Evolutionary conservation across 2,113 vertebrate genomes (phyloP).

Genomic region (Paramormyrops kingsleyae): DNA sequence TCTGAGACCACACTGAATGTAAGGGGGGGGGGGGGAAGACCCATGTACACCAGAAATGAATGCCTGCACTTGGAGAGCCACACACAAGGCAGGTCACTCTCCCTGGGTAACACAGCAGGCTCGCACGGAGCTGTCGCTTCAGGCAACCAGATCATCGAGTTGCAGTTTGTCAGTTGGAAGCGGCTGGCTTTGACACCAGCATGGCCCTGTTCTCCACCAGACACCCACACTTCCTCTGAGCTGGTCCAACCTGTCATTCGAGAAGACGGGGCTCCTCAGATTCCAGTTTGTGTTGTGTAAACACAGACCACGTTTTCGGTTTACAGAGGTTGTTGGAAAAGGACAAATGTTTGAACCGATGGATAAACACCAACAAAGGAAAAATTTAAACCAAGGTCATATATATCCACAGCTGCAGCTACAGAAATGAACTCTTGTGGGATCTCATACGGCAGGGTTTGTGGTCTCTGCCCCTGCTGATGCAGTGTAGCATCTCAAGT

Average conservation of each 20-base stretch:
- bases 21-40: no score
- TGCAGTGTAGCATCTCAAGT: not conserved
- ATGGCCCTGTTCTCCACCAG: conserved; percentile 44
- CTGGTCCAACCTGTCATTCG: conserved; percentile 6
- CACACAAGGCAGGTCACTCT: not conserved
- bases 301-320: conserved; percentile 38
- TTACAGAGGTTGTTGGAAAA: conserved; percentile 18
- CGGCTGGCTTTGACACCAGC: not conserved
- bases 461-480: conserved; percentile 28
- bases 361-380: not conserved
- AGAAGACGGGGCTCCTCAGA: conserved; percentile 27
- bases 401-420: not conserved
- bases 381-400: not conserved
- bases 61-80: no score
- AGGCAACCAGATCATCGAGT: conserved; percentile 38
- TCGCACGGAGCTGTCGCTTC: not conserved
- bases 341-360: not conserved
- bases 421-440: not conserved
- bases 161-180: conserved; percentile 25
- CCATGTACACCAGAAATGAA: not conserved
- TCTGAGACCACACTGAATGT: not conserved
- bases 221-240: conserved; percentile 23
- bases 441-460: not conserved
- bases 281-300: conserved; percentile 41
- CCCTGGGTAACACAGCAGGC: not conserved